Evolutionary conservation across 2,888 invertebrate species (phyloP), one percentile per base, ranked within the genome.

Genomic region (Pachymerium ferrugineum): DNA sequence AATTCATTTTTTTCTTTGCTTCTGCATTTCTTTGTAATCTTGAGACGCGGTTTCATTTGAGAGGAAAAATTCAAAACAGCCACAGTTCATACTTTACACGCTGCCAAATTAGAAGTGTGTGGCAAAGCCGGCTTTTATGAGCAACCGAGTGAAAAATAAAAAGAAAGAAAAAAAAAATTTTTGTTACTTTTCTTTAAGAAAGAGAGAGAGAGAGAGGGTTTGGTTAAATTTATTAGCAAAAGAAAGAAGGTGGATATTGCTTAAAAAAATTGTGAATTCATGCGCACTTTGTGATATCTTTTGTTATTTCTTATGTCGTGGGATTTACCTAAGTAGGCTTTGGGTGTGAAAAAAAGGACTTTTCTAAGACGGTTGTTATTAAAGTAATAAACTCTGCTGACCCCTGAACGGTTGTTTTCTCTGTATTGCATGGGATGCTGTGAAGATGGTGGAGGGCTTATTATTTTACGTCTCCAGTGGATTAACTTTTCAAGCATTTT

Each of bases 211-310:
- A n/a, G n/a, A n/a, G n/a, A n/a, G n/a, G n/a, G n/a, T n/a, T 54
- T 54, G 47, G 14, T 54, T 54, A 16, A 54, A 54, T 54, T 54
- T 54, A 54, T 54, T 54, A 54, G 6, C 19, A 54, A 19, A 54
- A 22, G 19, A 54, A 54, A 22, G 16, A 54, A 16, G 47, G n/a
- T n/a, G n/a, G 47, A 22, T 54, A 54, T 54, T 54, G 22, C 47
- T n/a, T n/a, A n/a, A 54, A 54, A 54, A 54, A 54, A 54, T 54
- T 54, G 47, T 16, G 47, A 54, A 54, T 54, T 54, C 47, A 54
- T 54, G 47, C 47, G 19, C 47, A 54, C 22, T 22, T 54, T 54
- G n/a, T 54, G 47, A 54, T 54, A 54, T 54, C 47, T 54, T 54
- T 54, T 54, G 47, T 54, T 54, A 54, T 19, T 54, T 54, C 22